phyloP scores from a whole-genome alignment of 2,888 invertebrate genomes.

The Lampropteryx suffumata region DNA sequence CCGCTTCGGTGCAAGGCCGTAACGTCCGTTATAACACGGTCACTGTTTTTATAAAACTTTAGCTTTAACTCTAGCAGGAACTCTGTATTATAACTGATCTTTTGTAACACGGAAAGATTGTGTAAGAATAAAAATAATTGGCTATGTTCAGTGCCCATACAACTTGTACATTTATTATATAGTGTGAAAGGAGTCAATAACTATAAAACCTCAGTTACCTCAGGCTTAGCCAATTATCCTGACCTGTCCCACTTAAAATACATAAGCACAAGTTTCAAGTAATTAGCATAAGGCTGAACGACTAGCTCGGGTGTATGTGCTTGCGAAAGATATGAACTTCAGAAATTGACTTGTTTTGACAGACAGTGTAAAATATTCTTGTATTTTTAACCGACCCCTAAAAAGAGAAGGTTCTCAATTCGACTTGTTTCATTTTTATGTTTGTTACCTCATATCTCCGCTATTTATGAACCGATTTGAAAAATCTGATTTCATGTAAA shows the following conservation, averaged over 20 bases:
- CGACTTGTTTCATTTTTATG: no score
- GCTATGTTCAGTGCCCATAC: background rate
- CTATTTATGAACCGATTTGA: no score
- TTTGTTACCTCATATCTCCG: no score
- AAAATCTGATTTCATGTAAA: no score
- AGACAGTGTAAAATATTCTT: no score
- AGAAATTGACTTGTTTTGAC: slow-evolving; percentile 6
- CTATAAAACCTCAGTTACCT: background rate
- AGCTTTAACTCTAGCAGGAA: no score
- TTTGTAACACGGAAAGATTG: background rate
- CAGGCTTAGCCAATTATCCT: slow-evolving; percentile 21
- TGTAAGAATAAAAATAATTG: slow-evolving; percentile 11
- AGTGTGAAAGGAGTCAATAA: background rate
- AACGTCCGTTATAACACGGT: no score
- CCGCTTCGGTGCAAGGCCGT: no score
- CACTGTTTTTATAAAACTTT: no score
- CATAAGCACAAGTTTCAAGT: background rate
- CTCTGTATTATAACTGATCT: no score
- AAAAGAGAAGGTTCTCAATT: no score
- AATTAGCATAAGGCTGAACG: slow-evolving; percentile 28
- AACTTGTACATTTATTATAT: background rate
- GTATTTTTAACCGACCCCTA: no score
- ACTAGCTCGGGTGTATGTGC: slow-evolving; percentile 15
- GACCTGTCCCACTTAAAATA: slow-evolving; percentile 26
- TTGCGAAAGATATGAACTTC: slow-evolving; percentile 15